Conservation (phyloP, 2,797 vertebrate species). For the Periparus ater region DNA sequence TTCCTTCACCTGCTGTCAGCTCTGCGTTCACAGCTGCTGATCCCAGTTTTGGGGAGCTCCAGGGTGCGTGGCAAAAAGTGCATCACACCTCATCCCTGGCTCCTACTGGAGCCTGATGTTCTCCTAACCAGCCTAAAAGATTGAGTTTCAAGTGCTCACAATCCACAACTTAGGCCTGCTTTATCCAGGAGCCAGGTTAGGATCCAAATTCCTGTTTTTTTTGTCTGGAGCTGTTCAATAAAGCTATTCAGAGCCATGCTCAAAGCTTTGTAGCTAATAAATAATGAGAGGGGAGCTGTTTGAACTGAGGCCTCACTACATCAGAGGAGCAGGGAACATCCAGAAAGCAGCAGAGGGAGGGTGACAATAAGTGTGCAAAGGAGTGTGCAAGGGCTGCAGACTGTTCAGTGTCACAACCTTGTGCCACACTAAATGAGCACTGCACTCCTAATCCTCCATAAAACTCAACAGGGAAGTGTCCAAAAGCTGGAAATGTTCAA, state of each 20-base stretch:
- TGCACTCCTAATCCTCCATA: neutral
- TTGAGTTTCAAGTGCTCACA: neutral
- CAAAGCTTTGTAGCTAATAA: neutral
- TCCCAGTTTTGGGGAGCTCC: neutral
- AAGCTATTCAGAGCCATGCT: neutral
- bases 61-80: neutral
- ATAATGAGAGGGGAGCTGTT: neutral
- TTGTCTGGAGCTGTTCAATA: neutral
- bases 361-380: neutral
- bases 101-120: neutral
- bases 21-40: neutral
- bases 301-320: neutral
- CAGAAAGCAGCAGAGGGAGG: neutral
- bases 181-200: neutral
- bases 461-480: neutral
- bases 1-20: neutral
- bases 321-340: neutral
- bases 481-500: neutral
- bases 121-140: neutral
- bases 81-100: neutral
- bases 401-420: neutral
- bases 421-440: neutral
- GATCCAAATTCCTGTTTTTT: accelerated
- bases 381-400: neutral
- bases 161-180: neutral